Base-by-base conservation (phyloP, 2,113 vertebrate species). In the Copsychus sechellarum region DNA sequence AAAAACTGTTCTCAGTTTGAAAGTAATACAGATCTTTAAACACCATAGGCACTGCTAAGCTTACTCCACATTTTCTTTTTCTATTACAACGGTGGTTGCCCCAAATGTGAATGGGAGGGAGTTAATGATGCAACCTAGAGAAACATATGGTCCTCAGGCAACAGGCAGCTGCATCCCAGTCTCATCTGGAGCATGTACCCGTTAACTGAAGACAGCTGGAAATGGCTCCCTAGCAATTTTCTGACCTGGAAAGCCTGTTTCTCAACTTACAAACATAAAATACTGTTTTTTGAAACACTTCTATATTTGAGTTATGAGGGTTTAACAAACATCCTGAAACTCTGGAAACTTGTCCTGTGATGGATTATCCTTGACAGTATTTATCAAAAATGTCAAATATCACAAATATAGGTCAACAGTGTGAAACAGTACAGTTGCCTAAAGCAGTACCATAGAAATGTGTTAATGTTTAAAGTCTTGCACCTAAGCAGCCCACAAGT, bases 371-470 rank as follows among this genome's bases (percentile, higher is more conserved):
- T 56, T 64, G 51, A 85, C 79, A 93, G 54, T 47, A 80, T 71
- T 92, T 92, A 92, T 24, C 8, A 77, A 66, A 91, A 95, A 73
- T 47, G 62, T 91, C 71, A 90, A 83, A 14, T 81, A 95, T 40
- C 79, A 90, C 10, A 83, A 81, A 93, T 81, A 88, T 5, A 91
- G 85, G 93, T 73, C 87, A 96, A 66, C 1, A 11, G 64, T 12
- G 8, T 60, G 36, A 48, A 93, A 51, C 3, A 33, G 22, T 45
- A 48, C 71, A 58, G n/a, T 24, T 82, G 79, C 82, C 79, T 94
- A 81, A 73, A 86, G 51, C 47, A 64, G 23, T 36, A 47, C 29
- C 58, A 78, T 18, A 78, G 38, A 88, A 88, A 51, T 50, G 53
- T n/a, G 29, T 62, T 73, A 31, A 74, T 64, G 34, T 6, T 93